These are phyloP conservation scores for Ectemnius lituratus DNA, from an alignment of 2,888 invertebrate genomes.

Conservation along the genomic window DNA sequence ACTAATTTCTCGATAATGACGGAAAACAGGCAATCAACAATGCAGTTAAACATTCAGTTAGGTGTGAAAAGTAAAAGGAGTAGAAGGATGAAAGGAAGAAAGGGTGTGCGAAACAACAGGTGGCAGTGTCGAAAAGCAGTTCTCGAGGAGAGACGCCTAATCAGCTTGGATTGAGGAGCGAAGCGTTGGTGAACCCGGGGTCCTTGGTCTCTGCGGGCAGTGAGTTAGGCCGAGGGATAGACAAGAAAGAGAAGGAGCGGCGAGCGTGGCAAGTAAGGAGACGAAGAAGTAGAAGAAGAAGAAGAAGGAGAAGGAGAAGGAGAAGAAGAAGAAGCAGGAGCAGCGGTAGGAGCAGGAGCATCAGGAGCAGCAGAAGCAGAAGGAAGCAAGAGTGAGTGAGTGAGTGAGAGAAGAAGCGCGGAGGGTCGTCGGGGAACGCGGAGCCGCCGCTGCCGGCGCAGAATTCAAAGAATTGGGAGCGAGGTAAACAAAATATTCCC, in stretches of 20 bases:
- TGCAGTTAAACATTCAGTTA: neutral
- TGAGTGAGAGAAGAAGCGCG: constrained; percentile 17
- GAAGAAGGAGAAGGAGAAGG: neutral
- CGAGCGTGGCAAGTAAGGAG: constrained; percentile 28
- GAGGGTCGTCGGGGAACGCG: constrained; percentile 34
- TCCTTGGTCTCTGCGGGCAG: constrained; percentile 30
- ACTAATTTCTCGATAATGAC: no score
- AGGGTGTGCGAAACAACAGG: no score
- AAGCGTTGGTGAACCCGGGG: constrained; percentile 9
- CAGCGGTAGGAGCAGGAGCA: neutral
- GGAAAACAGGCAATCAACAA: no score
- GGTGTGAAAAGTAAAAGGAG: neutral
- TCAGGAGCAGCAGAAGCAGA: neutral
- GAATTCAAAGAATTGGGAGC: constrained; percentile 75
- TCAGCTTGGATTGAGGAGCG: constrained; percentile 27
- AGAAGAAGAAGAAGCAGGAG: neutral
- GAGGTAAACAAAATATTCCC: constrained; percentile 77
- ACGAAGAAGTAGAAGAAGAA: neutral
- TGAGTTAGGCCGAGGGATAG: no score
- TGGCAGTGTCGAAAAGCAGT: constrained; percentile 16
- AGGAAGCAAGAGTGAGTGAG: constrained; percentile 30
- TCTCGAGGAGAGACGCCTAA: constrained; percentile 11
- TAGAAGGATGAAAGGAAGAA: neutral
- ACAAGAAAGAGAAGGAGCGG: no score
- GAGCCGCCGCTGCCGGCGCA: constrained; percentile 61